These are phyloP conservation scores for Crotalus helleri DNA, from an alignment of 2,113 vertebrate species.

Conservation along the genomic window DNA sequence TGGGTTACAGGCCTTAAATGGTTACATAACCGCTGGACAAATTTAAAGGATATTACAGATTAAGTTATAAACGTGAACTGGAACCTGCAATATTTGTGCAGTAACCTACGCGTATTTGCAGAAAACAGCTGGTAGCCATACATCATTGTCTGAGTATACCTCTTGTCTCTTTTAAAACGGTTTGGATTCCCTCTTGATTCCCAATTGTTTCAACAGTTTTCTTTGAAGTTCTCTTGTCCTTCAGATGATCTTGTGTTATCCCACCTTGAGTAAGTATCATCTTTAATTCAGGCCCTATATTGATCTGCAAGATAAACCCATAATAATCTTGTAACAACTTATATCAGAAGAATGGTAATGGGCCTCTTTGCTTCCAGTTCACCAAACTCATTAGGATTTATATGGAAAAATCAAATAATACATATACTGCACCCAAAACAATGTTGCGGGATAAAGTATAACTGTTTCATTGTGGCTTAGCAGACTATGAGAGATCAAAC, in stretches of 20 bases:
- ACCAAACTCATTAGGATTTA: background rate
- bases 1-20: background rate
- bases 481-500: background rate
- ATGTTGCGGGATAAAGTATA: background rate
- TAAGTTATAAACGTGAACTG: background rate
- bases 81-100: background rate
- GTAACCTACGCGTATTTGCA: background rate
- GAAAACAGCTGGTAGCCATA: background rate
- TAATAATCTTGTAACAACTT: background rate
- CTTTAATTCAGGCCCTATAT: conserved; percentile 31
- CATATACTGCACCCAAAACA: background rate
- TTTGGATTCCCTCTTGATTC: conserved; percentile 28
- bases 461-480: background rate
- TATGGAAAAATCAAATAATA: background rate
- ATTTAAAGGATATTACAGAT: background rate
- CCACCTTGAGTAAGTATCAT: conserved; percentile 33
- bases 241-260: conserved; percentile 30
- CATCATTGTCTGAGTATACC: conserved; percentile 16
- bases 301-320: conserved; percentile 10
- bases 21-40: background rate
- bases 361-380: background rate
- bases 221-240: conserved; percentile 14
- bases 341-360: background rate
- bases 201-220: conserved; percentile 31
- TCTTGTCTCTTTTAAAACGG: conserved; percentile 29